Evolutionary conservation across 2,888 invertebrate species (phyloP), one percentile per base, ranked within the genome.

Genomic region (Drosophila diplacantha): DNA sequence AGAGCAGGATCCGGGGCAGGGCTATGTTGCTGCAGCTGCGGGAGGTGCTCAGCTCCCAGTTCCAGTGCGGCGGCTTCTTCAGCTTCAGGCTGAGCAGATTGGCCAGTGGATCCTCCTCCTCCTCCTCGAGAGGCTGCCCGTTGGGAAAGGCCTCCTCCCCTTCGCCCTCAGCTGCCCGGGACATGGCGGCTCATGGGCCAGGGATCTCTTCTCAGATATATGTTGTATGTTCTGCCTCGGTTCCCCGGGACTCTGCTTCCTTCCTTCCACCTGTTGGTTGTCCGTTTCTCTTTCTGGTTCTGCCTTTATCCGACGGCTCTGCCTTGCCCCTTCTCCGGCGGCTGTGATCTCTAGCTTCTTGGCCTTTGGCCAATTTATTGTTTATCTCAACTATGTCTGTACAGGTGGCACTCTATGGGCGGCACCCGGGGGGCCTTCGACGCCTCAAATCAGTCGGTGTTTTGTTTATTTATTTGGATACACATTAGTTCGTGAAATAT

Each of bases 11-110:
- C 7, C 89, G 86, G 5, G 91, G 91, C 72, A 91, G 81, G 29
- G 88, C 84, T 56, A 91, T 90, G 72, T 90, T 90, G 29, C 90
- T 90, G 49, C 91, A 90, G 44, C 91, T 91, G 74, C 90, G 90
- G 29, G 91, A 91, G 3, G 91, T 91, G 29, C 90, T 90, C 69
- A 91, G 75, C 78, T 91, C 90, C 91, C 91, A 91, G 72, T 90
- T 90, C 91, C 91, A 91, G 63, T 88, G 87, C 63, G 88, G 88
- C 1, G 91, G 91, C 72, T 91, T 91, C 69, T 89, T 88, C 57
- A 91, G 81, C 77, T 90, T 89, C 22, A 91, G 81, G 54, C 89
- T 88, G 2, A 91, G 88, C 37, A 90, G 85, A 71, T 90, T 90
- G 18, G 83, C 76, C 32, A 85, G 64, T 6, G 82, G 73, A 71